These are phyloP conservation scores for Glyptemys insculpta DNA, from an alignment of 2,797 vertebrate genomes.

Conservation along the genomic window DNA sequence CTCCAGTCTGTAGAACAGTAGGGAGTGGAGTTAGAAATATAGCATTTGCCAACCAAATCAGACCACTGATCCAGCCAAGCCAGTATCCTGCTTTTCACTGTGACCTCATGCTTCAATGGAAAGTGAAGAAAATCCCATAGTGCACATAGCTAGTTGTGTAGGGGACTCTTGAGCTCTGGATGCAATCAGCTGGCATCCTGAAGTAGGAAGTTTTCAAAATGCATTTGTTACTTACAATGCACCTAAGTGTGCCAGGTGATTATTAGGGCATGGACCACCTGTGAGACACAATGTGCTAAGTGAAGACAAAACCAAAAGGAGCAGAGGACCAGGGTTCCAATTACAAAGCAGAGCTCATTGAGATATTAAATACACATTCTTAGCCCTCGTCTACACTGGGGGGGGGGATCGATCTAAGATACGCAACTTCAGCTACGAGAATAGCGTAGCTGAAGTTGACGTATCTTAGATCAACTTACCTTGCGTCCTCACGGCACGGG, in stretches of 20 bases:
- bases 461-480: no score
- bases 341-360: not conserved
- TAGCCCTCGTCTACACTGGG: no score
- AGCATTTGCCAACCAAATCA: not conserved
- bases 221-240: not conserved
- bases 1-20: fast-evolving
- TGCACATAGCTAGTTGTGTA: not conserved
- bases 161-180: not conserved
- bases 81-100: not conserved
- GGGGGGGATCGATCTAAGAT: no score
- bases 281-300: no score
- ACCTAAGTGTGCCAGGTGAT: no score
- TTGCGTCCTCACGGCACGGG: no score
- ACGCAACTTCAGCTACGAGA: no score
- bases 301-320: not conserved
- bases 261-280: no score
- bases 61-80: not conserved
- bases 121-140: not conserved
- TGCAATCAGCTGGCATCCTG: not conserved
- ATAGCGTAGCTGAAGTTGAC: no score
- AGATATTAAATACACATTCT: not conserved
- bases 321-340: not conserved
- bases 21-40: not conserved
- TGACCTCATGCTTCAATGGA: not conserved
- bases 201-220: not conserved